Evolutionary conservation across 2,888 invertebrate genomes (phyloP), one percentile per base, ranked within the genome.

Genomic region (Erebia aethiops): DNA sequence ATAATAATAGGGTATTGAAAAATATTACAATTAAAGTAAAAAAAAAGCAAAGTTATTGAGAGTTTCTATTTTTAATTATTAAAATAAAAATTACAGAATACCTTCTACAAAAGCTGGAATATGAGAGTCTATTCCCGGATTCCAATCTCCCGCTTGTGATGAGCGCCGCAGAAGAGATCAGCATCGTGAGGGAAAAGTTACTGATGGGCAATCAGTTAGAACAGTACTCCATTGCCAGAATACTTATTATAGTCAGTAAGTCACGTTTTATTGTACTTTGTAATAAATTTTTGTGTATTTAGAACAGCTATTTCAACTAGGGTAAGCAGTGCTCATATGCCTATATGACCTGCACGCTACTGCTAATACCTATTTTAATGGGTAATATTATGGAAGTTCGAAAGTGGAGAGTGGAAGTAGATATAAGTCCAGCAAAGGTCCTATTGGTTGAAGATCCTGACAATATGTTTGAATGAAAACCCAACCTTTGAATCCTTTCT

Each of bases 201-300:
- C 78, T 94, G 4, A 84, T 81, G 21, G 93, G 93, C 1, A 86
- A 87, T 51, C 84, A 88, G 73, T 71, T 93, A 71, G 92, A 94
- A 67, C 91, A 90, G 78, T 92, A 92, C 75, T 89, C 92, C 1
- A 76, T 93, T 3, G 89, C 94, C 4, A 85, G 94, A 74, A 85
- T 94, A 76, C 87, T 92, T 10, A 92, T 94, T 71, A 84, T 94
- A 82, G 92, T 93, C 61, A 82, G 94, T 94, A 75, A 89, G 92
- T 57, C 18, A 18, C 3, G 2, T 46, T 46, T 46, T 46, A n/a
- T 16, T 13, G 13, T 14, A n/a, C n/a, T 35, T 7, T 0, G 35
- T 7, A 35, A 35, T 26, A 4, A 26, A 26, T 26, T 26, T 3
- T 26, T 26, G 3, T 26, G 26, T 26, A 21, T 26, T 26, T 3